phyloP scores from a whole-genome alignment of 2,888 invertebrate species.

The Heliconius ismenius region DNA sequence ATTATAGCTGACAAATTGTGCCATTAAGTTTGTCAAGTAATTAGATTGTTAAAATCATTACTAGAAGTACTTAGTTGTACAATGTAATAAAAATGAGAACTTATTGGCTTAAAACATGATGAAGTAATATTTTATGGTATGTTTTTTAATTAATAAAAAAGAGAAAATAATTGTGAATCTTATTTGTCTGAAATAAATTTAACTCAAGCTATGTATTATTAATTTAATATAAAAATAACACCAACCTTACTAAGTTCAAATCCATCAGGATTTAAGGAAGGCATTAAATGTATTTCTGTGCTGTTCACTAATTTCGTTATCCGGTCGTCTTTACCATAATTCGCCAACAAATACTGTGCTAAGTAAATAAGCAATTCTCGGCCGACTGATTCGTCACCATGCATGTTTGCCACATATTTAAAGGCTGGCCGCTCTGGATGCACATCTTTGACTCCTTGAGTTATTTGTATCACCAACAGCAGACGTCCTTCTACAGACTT shows the following conservation, averaged over 20 bases:
- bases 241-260: constrained; percentile 88
- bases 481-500: constrained; percentile 91
- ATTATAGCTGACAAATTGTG: neutral
- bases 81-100: neutral
- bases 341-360: constrained; percentile 90
- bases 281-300: constrained; percentile 97
- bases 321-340: constrained; percentile 86
- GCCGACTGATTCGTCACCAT: constrained; percentile 96
- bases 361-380: constrained; percentile 91
- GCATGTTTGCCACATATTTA: constrained; percentile 98
- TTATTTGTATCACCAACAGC: constrained; percentile 91
- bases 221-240: neutral
- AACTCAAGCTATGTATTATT: neutral
- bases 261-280: constrained; percentile 98
- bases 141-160: no score
- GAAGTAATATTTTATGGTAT: no score
- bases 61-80: neutral
- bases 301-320: constrained; percentile 90
- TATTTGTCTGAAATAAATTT: no score
- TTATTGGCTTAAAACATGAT: neutral
- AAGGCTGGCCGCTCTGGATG: constrained; percentile 91
- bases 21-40: neutral
- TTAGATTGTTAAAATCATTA: no score
- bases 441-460: constrained; percentile 82
- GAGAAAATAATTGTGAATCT: no score